These are phyloP conservation scores for Epirrita christyi DNA, from an alignment of 2,888 invertebrate genomes.

Conservation along the genomic window DNA sequence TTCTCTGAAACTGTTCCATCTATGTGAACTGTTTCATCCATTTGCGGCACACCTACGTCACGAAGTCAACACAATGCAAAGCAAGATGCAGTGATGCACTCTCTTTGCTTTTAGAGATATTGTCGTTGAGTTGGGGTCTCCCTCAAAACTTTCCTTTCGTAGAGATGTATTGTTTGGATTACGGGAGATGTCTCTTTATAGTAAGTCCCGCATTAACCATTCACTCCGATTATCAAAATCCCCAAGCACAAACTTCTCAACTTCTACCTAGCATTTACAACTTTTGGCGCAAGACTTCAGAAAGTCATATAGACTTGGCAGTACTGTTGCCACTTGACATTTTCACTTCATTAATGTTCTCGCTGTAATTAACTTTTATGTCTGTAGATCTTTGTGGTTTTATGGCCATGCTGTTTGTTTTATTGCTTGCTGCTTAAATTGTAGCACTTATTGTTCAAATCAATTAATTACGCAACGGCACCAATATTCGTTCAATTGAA, in stretches of 20 bases:
- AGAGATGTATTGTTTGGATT: constrained; percentile 29
- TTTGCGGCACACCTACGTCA: constrained; percentile 50
- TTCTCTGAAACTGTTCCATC: constrained; percentile 17
- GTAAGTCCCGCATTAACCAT: constrained; percentile 15
- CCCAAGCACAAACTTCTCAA: constrained; percentile 28
- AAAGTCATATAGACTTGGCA: constrained; percentile 41
- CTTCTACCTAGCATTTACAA: constrained; percentile 38
- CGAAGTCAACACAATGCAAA: constrained; percentile 53
- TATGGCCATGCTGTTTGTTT: constrained; percentile 11
- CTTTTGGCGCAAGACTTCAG: constrained; percentile 34
- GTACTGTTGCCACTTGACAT: constrained; percentile 35
- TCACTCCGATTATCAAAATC: constrained; percentile 32
- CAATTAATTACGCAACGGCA: constrained; percentile 29
- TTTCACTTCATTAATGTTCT: constrained; percentile 36
- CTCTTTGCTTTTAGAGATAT: constrained; percentile 68
- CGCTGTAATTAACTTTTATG: constrained; percentile 32
- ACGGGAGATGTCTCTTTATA: constrained; percentile 11
- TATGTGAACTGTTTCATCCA: constrained; percentile 36
- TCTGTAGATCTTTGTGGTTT: constrained; percentile 21
- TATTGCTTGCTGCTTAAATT: constrained; percentile 4
- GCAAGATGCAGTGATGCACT: constrained; percentile 58
- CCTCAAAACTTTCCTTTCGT: constrained; percentile 39
- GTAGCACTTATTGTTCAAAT: constrained; percentile 23
- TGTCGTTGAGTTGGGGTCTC: constrained; percentile 47
- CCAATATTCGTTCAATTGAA: constrained; percentile 35